A percentile compares a stretch with the other conserved stretches of the same genome.
These are phyloP conservation scores for Oncorhynchus kisutch DNA, from an alignment of 2,113 vertebrate genomes.

Conservation along the genomic window DNA sequence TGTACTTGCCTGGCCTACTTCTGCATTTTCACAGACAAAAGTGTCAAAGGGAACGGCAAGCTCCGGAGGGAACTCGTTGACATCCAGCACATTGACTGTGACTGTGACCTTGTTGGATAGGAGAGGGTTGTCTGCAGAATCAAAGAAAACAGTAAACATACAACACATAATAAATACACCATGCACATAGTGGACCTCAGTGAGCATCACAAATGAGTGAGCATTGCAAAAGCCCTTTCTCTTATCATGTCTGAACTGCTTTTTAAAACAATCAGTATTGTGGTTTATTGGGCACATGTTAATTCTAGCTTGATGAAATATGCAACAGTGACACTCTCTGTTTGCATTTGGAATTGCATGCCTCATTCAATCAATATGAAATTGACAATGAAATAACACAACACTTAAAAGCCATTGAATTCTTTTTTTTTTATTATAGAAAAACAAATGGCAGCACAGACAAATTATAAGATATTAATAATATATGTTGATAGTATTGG, in stretches of 20 bases:
- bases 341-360: neutral
- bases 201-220: neutral
- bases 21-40: conserved; percentile 88
- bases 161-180: neutral
- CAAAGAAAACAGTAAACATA: conserved; percentile 25
- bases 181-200: neutral
- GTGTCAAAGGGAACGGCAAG: conserved; percentile 82
- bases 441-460: neutral
- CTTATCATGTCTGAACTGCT: no score
- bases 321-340: neutral
- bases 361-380: neutral
- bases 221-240: no score
- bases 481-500: neutral
- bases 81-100: conserved; percentile 85
- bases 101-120: conserved; percentile 83
- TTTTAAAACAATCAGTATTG: neutral
- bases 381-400: neutral
- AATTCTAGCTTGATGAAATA: neutral
- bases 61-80: conserved; percentile 93
- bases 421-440: no score
- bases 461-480: neutral
- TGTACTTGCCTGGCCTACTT: conserved; percentile 83
- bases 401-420: neutral
- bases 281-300: neutral
- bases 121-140: conserved; percentile 80